A percentile compares a stretch with the other conserved stretches of the same genome.
phyloP scores from a whole-genome alignment of 1,140 invertebrate species.

The Zaprionus kolodkinae region DNA sequence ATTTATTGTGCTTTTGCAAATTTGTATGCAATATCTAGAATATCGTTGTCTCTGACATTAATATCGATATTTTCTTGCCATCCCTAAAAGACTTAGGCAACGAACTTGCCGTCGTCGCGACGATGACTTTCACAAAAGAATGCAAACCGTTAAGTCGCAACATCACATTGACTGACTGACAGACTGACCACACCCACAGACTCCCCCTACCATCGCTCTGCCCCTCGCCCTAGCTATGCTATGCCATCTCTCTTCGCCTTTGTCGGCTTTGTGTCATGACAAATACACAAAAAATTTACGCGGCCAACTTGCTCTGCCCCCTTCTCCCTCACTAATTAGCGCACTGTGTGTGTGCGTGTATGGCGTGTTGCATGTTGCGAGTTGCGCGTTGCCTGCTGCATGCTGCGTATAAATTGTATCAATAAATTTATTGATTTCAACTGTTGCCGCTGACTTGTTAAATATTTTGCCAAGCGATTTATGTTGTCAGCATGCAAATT shows the following conservation, averaged over 20 bases:
- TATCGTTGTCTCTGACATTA: no score
- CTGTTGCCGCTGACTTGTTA: conserved; percentile 82
- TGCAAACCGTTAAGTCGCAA: conserved; percentile 33
- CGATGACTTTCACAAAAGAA: conserved; percentile 71
- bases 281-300: conserved; percentile 14
- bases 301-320: conserved; percentile 18
- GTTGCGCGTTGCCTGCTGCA: conserved; percentile 23
- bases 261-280: conserved; percentile 34
- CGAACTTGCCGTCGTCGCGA: conserved; percentile 52
- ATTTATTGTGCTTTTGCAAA: background rate
- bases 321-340: conserved; percentile 68
- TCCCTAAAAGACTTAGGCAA: conserved; percentile 71
- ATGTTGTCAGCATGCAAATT: conserved; percentile 79
- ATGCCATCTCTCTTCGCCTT: background rate
- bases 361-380: conserved; percentile 47
- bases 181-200: conserved; percentile 18
- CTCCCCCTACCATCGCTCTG: background rate
- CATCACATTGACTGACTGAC: conserved; percentile 32
- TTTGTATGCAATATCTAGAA: no score
- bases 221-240: background rate
- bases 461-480: conserved; percentile 80
- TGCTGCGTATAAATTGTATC: conserved; percentile 72
- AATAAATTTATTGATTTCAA: conserved; percentile 83
- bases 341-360: conserved; percentile 37
- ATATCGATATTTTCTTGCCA: background rate